These are phyloP conservation scores for Euclidia mi DNA, from an alignment of 2,888 invertebrate species.

Conservation along the genomic window DNA sequence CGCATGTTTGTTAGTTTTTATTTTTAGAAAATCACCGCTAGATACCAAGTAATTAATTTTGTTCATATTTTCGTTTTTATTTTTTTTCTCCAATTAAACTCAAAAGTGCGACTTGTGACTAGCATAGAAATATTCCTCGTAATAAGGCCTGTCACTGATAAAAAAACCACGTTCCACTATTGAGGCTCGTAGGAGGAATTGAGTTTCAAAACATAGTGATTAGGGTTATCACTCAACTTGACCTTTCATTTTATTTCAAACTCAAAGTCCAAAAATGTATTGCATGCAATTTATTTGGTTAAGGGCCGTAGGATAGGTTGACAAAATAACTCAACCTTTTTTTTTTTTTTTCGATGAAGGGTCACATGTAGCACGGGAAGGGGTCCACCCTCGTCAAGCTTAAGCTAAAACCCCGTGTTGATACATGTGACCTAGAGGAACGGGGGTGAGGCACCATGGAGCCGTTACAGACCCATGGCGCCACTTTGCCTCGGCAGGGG, in stretches of 20 bases:
- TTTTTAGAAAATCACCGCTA: too few species aligned
- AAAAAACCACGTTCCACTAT: not conserved
- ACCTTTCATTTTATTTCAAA: too few species aligned
- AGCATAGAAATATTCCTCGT: conserved; percentile 10
- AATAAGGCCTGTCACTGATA: conserved; percentile 1
- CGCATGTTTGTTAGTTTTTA: too few species aligned
- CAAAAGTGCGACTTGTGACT: conserved; percentile 2
- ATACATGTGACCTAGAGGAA: not conserved
- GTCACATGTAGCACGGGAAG: not conserved
- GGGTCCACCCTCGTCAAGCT: conserved; percentile 2
- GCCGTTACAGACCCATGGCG: too few species aligned
- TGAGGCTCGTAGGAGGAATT: not conserved
- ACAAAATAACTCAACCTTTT: too few species aligned
- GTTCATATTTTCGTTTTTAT: not conserved
- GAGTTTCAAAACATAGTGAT: too few species aligned
- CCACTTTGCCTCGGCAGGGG: not conserved
- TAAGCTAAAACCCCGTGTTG: conserved; percentile 8
- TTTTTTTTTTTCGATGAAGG: too few species aligned
- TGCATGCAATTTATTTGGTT: too few species aligned
- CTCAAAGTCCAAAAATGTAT: too few species aligned
- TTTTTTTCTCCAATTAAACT: not conserved
- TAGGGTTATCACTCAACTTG: too few species aligned
- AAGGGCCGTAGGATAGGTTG: too few species aligned
- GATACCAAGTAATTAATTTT: too few species aligned
- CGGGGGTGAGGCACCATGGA: conserved; percentile 2